Percentiles rank a stretch among this genome's conserved stretches.
These are phyloP conservation scores for Nasua narica DNA, from an alignment of 2,797 vertebrate genomes.

Conservation along the genomic window DNA sequence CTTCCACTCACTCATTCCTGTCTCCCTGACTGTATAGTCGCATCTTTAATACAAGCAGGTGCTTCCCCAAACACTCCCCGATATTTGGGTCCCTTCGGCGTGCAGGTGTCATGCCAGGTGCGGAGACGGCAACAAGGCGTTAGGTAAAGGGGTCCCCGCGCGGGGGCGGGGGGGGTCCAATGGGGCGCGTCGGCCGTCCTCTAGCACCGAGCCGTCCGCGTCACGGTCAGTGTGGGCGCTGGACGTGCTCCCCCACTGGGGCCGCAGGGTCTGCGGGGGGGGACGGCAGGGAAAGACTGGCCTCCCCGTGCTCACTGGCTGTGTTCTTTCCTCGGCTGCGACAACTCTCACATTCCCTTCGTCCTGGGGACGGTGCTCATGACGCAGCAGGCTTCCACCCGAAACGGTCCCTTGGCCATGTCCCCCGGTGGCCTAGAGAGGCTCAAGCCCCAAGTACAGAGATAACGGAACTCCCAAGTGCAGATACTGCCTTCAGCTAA, in stretches of 20 bases:
- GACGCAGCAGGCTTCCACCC: accelerated
- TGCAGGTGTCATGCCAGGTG: too few relatives aligned
- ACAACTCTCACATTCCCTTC: accelerated
- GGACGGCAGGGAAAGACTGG: too few relatives aligned
- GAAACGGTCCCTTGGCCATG: neutral
- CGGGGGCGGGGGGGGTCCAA: neutral
- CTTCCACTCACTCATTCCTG: neutral
- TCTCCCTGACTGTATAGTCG: neutral
- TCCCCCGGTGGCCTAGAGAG: neutral
- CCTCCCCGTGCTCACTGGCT: neutral
- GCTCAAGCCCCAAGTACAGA: neutral
- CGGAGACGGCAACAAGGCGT: accelerated
- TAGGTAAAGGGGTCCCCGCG: neutral
- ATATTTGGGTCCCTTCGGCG: accelerated
- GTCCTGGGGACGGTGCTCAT: accelerated
- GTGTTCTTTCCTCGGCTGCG: accelerated
- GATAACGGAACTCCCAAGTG: neutral
- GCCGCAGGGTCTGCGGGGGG: neutral
- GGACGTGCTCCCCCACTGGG: accelerated
- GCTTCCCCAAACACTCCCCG: neutral
- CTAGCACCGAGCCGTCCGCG: neutral
- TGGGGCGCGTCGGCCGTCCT: neutral
- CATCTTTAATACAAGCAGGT: neutral
- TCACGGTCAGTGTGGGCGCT: neutral
- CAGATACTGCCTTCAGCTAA: neutral